phyloP scores from a whole-genome alignment of 2,113 vertebrate species.

The Columbina picui region DNA sequence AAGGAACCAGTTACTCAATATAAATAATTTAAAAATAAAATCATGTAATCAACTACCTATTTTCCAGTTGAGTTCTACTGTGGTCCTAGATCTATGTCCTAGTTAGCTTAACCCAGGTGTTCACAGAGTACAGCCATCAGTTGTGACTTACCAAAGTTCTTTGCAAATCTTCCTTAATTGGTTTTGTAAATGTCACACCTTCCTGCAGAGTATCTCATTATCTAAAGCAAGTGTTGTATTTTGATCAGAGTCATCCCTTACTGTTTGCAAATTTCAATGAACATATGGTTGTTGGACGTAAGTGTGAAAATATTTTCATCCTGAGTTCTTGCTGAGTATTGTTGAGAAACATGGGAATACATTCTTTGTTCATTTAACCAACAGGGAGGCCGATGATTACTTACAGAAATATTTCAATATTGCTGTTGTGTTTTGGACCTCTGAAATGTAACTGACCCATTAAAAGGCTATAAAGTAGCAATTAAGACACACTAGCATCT shows the following conservation, averaged over 20 bases:
- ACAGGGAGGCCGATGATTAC: neutral
- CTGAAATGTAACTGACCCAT: neutral
- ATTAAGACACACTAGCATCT: neutral
- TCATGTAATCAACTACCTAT: neutral
- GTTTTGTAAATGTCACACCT: neutral
- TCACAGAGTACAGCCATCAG: neutral
- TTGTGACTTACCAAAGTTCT: neutral
- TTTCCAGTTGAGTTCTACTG: neutral
- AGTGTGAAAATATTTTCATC: neutral
- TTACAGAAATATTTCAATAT: neutral
- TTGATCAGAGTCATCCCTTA: neutral
- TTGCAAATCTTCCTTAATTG: neutral
- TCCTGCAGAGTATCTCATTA: neutral
- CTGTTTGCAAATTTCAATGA: neutral
- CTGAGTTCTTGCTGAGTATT: neutral
- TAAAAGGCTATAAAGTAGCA: neutral
- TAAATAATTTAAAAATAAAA: neutral
- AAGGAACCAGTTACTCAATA: neutral
- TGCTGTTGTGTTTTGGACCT: neutral
- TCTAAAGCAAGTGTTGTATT: conserved; percentile 4
- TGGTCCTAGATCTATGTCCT: neutral
- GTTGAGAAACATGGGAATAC: neutral
- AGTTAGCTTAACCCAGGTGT: neutral
- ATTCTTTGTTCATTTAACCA: neutral
- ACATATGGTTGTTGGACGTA: neutral